Evolutionary conservation across 2,797 vertebrate genomes (phyloP).

Genomic region (Catharus ustulatus): DNA sequence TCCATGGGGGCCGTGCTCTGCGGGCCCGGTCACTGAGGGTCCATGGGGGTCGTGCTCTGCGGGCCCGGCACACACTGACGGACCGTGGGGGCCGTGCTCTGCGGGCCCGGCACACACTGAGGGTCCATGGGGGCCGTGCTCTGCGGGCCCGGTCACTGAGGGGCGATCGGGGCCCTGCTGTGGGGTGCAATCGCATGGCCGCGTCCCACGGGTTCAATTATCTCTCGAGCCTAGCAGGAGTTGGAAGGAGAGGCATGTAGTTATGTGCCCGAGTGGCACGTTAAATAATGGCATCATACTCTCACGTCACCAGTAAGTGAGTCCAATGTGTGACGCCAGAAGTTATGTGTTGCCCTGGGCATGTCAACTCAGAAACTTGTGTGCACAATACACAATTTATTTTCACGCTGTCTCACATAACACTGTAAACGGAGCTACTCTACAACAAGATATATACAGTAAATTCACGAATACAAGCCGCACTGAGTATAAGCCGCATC

Average conservation of each 20-base stretch:
- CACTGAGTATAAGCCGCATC: too few species aligned
- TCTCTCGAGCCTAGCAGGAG: accelerated
- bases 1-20: too few species aligned
- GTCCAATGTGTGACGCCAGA: background rate
- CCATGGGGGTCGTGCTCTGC: too few species aligned
- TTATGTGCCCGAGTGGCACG: accelerated
- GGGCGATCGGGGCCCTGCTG: too few species aligned
- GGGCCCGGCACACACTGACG: too few species aligned
- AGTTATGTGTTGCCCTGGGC: background rate
- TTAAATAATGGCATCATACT: accelerated
- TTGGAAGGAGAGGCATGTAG: accelerated
- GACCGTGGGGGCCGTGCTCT: too few species aligned
- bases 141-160: too few species aligned
- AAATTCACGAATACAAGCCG: too few species aligned
- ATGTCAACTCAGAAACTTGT: background rate
- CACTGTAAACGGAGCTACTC: accelerated
- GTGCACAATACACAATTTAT: background rate
- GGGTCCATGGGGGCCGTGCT: too few species aligned
- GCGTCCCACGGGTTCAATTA: accelerated
- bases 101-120: too few species aligned
- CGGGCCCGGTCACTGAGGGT: too few species aligned
- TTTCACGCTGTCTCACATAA: background rate
- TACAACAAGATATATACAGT: background rate
- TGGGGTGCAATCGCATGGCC: background rate
- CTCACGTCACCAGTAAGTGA: accelerated